phyloP scores from a whole-genome alignment of 2,888 invertebrate genomes.

The Ectobius pallidus region DNA sequence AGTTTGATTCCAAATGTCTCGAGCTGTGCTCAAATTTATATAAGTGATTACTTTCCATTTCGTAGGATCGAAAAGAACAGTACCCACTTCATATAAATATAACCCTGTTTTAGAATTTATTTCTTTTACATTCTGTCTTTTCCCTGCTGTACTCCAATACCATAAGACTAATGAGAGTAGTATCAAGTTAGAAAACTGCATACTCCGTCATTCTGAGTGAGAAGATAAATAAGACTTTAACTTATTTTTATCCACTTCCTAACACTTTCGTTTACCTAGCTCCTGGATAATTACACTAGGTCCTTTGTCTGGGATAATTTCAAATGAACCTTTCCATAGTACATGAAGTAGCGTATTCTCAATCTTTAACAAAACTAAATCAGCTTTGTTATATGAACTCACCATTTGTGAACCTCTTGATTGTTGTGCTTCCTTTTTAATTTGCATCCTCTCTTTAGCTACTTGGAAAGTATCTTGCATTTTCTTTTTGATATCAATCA shows the following conservation, averaged over 20 bases:
- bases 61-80: neutral
- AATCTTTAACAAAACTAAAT: slow-evolving; percentile 1
- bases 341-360: neutral
- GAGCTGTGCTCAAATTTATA: neutral
- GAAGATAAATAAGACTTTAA: slow-evolving; percentile 11
- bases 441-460: neutral
- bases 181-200: neutral
- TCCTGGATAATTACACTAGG: neutral
- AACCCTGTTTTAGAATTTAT: neutral
- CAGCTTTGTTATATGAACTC: neutral
- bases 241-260: slow-evolving; percentile 6
- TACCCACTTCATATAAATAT: neutral
- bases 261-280: no score
- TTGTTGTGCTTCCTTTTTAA: neutral
- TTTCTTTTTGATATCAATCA: neutral
- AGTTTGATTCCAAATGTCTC: neutral
- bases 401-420: no score
- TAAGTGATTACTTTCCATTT: neutral
- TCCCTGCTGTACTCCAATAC: neutral
- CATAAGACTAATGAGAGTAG: neutral
- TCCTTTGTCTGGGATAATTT: neutral
- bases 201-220: neutral
- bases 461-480: no score
- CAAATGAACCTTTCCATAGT: neutral
- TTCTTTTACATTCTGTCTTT: neutral